A percentile compares a stretch with the other conserved stretches of the same genome.
phyloP scores from a whole-genome alignment of 2,888 invertebrate species.

The Amaurobius ferox region DNA sequence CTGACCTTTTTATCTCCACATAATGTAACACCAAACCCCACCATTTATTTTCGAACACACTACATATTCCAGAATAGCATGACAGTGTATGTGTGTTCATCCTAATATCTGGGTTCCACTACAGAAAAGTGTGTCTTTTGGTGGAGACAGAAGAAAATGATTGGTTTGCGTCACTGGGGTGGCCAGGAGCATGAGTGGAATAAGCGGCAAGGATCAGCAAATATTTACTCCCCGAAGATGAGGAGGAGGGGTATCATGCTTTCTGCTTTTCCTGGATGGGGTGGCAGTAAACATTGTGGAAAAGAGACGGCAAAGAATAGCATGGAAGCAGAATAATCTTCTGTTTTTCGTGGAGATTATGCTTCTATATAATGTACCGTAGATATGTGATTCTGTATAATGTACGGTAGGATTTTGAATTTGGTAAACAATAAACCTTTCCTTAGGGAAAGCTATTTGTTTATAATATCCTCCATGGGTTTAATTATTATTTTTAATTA shows the following conservation, averaged over 20 bases:
- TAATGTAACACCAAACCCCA: too few species aligned
- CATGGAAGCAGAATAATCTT: neutral
- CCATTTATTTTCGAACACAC: too few species aligned
- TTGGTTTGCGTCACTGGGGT: slow-evolving; percentile 66
- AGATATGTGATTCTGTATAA: too few species aligned
- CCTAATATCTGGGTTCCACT: slow-evolving; percentile 25
- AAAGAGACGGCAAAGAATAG: neutral
- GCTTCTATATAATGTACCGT: neutral
- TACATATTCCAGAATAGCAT: too few species aligned
- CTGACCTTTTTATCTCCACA: too few species aligned
- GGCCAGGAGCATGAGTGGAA: slow-evolving; percentile 61
- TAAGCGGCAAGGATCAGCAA: slow-evolving; percentile 70
- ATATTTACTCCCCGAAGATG: slow-evolving; percentile 61
- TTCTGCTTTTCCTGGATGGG: neutral
- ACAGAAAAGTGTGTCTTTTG: slow-evolving; percentile 37
- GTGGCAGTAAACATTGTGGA: neutral
- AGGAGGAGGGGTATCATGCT: slow-evolving; percentile 18
- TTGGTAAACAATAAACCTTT: too few species aligned
- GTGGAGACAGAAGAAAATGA: slow-evolving; percentile 64
- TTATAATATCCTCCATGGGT: too few species aligned
- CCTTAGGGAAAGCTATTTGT: too few species aligned
- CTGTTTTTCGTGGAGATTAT: neutral
- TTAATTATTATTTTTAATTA: too few species aligned
- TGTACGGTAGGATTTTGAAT: too few species aligned
- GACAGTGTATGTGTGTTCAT: slow-evolving; percentile 37